phyloP scores from a whole-genome alignment of 2,113 vertebrate species.

The Archocentrus centrarchus region DNA sequence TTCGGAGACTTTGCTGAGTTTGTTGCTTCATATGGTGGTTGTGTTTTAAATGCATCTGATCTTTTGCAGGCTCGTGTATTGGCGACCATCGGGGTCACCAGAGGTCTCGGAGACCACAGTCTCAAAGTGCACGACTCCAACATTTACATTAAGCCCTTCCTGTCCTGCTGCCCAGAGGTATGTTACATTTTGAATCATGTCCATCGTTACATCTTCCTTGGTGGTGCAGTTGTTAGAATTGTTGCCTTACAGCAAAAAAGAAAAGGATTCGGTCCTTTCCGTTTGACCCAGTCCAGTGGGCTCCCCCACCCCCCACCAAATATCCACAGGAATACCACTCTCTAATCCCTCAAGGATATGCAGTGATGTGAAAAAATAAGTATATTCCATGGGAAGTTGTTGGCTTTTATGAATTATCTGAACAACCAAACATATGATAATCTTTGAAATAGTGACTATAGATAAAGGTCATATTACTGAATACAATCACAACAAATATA shows the following conservation, averaged over 20 bases:
- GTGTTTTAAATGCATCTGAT: conserved; percentile 3
- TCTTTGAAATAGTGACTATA: not conserved
- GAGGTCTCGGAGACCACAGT: conserved; percentile 96
- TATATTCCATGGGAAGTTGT: not conserved
- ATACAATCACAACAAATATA: not conserved
- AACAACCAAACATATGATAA: not conserved
- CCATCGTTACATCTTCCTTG: not conserved
- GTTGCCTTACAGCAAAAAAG: not conserved
- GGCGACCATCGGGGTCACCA: conserved; percentile 97
- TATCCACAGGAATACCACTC: not conserved
- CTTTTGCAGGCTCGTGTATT: conserved; percentile 90
- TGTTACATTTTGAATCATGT: conserved; percentile 10
- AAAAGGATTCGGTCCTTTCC: not conserved
- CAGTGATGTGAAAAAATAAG: conserved; percentile 8
- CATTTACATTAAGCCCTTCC: conserved; percentile 98
- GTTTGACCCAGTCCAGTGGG: not conserved
- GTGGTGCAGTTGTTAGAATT: not conserved
- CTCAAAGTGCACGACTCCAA: conserved; percentile 97
- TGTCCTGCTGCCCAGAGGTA: conserved; percentile 97
- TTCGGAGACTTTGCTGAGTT: not conserved
- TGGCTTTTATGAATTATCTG: not conserved
- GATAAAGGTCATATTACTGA: not conserved
- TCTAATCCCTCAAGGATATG: not conserved
- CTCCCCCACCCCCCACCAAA: not conserved
- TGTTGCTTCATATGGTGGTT: not conserved